A percentile compares a stretch with the other conserved stretches of the same genome.
Conservation (phyloP, 2,888 invertebrate species). For the Xylota segnis region DNA sequence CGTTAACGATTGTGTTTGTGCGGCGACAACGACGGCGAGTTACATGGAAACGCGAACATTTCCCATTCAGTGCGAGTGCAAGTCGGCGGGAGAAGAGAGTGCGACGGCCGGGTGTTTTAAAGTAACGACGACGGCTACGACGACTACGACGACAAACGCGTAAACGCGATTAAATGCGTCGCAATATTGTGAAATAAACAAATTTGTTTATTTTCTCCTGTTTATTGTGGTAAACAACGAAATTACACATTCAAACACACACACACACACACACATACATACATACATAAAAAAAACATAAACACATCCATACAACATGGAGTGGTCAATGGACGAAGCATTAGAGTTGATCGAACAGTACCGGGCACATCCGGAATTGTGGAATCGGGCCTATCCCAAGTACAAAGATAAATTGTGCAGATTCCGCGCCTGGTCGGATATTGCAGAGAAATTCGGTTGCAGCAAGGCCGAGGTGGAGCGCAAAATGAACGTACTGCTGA, state of each 20-base stretch:
- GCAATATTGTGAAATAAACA: conserved; percentile 75
- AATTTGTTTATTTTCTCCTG: conserved; percentile 64
- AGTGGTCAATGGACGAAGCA: conserved; percentile 84
- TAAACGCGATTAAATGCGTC: conserved; percentile 76
- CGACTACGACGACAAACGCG: conserved; percentile 42
- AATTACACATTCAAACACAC: neutral
- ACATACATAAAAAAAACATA: conserved; percentile 18
- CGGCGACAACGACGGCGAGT: conserved; percentile 7
- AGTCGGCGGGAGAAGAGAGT: conserved; percentile 34
- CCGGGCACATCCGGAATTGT: conserved; percentile 83
- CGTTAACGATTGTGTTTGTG: conserved; percentile 62
- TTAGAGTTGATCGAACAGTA: conserved; percentile 83
- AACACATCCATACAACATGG: conserved; percentile 80
- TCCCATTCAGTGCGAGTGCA: conserved; percentile 54
- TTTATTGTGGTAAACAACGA: conserved; percentile 64
- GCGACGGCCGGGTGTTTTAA: conserved; percentile 41
- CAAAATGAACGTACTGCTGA: conserved; percentile 83
- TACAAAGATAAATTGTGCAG: conserved; percentile 84
- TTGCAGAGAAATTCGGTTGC: conserved; percentile 83
- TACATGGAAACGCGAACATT: conserved; percentile 67
- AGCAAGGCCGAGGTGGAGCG: conserved; percentile 84
- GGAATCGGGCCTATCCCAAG: conserved; percentile 84
- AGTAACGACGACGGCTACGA: conserved; percentile 10
- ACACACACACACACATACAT: too few species aligned
- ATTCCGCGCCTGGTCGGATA: conserved; percentile 83